These are phyloP conservation scores for Popillia japonica DNA, from an alignment of 1,140 invertebrate species.

Conservation along the genomic window DNA sequence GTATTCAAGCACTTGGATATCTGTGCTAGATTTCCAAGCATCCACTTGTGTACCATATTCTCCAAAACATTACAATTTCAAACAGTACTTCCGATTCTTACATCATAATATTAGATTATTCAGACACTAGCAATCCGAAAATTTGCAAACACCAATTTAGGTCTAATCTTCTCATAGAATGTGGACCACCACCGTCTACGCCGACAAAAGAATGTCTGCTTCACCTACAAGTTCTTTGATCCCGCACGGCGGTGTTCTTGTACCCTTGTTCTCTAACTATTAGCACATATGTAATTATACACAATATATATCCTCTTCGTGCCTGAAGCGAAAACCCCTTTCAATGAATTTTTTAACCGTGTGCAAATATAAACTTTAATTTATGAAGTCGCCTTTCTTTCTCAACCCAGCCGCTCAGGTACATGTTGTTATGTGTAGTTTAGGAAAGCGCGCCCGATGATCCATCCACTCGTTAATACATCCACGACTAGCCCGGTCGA, in stretches of 20 bases:
- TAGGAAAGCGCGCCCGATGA: constrained; percentile 23
- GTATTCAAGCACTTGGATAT: too few species aligned
- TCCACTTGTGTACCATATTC: too few species aligned
- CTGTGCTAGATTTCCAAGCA: too few species aligned
- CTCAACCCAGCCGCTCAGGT: constrained; percentile 37
- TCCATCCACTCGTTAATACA: constrained; percentile 39
- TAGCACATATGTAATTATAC: constrained; percentile 54
- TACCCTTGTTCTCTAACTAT: constrained; percentile 52
- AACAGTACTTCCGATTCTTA: too few species aligned
- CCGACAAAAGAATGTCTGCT: constrained; percentile 47
- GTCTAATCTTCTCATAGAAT: not conserved
- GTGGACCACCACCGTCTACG: constrained; percentile 44
- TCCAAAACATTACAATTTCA: too few species aligned
- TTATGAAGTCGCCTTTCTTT: constrained; percentile 40
- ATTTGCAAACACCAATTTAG: not conserved
- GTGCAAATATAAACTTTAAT: constrained; percentile 48
- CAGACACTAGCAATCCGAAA: not conserved
- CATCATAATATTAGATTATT: too few species aligned
- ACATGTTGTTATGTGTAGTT: constrained; percentile 38
- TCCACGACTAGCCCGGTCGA: not conserved
- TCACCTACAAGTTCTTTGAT: constrained; percentile 49
- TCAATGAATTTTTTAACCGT: constrained; percentile 46
- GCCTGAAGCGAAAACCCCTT: constrained; percentile 41
- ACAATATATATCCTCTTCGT: constrained; percentile 47
- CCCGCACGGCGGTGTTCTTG: constrained; percentile 44